Percentiles rank a stretch among this genome's conserved stretches.
Evolutionary conservation across 2,113 vertebrate genomes (phyloP).

Genomic region (Illadopsis cleaveri): DNA sequence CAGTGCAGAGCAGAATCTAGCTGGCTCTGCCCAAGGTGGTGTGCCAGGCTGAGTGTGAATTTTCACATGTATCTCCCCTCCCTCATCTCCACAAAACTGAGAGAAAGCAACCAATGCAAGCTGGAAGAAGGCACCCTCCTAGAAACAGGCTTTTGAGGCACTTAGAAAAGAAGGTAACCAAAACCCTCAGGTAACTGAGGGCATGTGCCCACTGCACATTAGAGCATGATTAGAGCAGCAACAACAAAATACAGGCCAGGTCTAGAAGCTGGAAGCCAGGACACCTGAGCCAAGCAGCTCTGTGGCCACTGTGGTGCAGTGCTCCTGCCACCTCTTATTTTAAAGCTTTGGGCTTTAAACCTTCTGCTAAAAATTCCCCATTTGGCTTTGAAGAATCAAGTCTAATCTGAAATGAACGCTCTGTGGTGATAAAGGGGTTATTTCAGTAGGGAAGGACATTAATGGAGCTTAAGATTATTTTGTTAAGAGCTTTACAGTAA

Average conservation of each 20-base stretch:
- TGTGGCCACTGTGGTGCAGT: accelerated
- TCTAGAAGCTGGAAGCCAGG: neutral
- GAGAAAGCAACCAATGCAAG: neutral
- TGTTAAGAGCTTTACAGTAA: neutral
- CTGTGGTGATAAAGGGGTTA: neutral
- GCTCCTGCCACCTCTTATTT: neutral
- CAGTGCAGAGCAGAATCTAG: neutral
- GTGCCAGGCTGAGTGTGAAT: neutral
- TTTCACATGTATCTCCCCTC: neutral
- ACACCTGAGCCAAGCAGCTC: accelerated
- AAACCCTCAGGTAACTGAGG: neutral
- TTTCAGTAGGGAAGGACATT: neutral
- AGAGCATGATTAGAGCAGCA: neutral
- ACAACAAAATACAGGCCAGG: neutral
- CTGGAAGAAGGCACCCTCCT: neutral
- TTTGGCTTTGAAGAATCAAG: neutral
- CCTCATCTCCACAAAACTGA: neutral
- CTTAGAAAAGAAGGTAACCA: neutral
- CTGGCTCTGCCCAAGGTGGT: neutral
- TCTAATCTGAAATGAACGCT: neutral
- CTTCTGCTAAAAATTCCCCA: neutral
- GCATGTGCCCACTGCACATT: accelerated
- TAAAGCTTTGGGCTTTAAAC: neutral
- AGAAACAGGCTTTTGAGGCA: neutral
- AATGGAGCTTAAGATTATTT: neutral